Conservation (phyloP, 2,113 vertebrate genomes). For the Passer domesticus region DNA sequence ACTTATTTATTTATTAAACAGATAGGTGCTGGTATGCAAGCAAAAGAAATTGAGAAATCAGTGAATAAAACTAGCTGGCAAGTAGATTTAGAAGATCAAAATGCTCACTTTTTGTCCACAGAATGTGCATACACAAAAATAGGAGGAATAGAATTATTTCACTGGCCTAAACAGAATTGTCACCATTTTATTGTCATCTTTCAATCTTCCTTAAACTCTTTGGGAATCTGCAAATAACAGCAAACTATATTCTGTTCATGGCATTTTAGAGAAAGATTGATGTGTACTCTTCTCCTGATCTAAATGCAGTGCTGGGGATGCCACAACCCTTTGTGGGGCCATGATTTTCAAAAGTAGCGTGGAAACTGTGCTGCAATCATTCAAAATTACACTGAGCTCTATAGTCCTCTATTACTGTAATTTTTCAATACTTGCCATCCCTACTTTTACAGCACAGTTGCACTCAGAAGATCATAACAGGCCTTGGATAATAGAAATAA, state of each 20-base stretch:
- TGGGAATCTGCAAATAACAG: constrained; percentile 9
- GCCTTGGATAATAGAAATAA: constrained; percentile 56
- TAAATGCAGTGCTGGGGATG: constrained; percentile 1
- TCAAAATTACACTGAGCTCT: constrained; percentile 14
- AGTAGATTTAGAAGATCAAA: neutral
- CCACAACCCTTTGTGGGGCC: neutral
- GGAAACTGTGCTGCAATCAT: constrained; percentile 22
- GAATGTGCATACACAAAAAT: neutral
- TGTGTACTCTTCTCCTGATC: neutral
- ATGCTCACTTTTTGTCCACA: neutral
- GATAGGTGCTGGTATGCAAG: neutral
- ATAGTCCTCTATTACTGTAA: constrained; percentile 10
- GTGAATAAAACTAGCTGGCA: neutral
- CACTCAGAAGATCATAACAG: constrained; percentile 38
- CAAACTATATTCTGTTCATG: neutral
- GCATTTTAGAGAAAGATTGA: constrained; percentile 21
- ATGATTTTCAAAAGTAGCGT: neutral
- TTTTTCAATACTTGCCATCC: constrained; percentile 52
- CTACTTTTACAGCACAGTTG: constrained; percentile 25
- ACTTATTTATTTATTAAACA: constrained; percentile 28
- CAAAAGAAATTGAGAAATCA: neutral
- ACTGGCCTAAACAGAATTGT: neutral
- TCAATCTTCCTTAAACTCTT: constrained; percentile 34
- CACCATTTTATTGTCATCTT: constrained; percentile 13
- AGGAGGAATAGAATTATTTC: neutral